phyloP scores from a whole-genome alignment of 2,888 invertebrate genomes.

The Pyrocoelia pectoralis region DNA sequence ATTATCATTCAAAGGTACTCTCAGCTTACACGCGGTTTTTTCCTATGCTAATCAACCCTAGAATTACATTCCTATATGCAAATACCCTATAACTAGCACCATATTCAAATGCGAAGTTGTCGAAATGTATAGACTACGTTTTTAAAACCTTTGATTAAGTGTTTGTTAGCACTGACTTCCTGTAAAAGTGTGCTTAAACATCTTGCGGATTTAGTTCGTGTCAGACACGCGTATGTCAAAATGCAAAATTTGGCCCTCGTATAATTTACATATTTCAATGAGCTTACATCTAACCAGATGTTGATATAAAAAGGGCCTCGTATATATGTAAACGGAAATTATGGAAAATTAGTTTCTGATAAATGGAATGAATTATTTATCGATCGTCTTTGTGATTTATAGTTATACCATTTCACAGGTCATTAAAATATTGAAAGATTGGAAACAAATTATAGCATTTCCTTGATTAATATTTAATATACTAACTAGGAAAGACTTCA shows the following conservation, averaged over 20 bases:
- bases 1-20: constrained; percentile 36
- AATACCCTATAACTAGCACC: constrained; percentile 24
- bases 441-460: constrained; percentile 30
- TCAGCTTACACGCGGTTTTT: constrained; percentile 26
- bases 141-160: constrained; percentile 11
- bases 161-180: constrained; percentile 9
- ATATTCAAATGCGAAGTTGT: constrained; percentile 31
- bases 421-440: constrained; percentile 35
- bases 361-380: constrained; percentile 22
- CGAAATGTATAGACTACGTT: constrained; percentile 22
- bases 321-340: constrained; percentile 3
- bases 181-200: constrained; percentile 23
- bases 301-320: background rate
- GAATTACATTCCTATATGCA: constrained; percentile 31
- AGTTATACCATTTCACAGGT: constrained; percentile 22
- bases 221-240: constrained; percentile 22
- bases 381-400: constrained; percentile 25
- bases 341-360: constrained; percentile 6
- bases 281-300: background rate
- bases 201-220: constrained; percentile 31
- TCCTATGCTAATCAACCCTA: constrained; percentile 35
- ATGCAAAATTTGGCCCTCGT: constrained; percentile 20
- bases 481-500: constrained; percentile 29
- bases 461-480: constrained; percentile 33
- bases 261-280: constrained; percentile 14